Evolutionary conservation across 2,113 vertebrate species (phyloP), one percentile per base, ranked within the genome.

Genomic region (Corythornis vintsioides): DNA sequence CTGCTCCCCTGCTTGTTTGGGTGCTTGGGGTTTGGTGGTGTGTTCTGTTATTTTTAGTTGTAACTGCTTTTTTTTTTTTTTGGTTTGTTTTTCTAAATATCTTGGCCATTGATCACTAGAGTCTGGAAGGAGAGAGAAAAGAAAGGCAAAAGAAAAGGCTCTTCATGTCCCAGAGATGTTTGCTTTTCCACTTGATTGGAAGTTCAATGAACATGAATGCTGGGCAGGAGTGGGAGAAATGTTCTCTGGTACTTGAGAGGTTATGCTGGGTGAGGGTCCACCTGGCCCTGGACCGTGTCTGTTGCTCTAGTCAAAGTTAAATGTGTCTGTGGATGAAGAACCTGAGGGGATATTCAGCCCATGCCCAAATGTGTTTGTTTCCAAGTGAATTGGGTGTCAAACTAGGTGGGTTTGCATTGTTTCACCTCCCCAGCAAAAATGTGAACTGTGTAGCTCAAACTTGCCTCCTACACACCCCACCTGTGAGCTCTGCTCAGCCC

Each of bases 111-210:
- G 88, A 31, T 92, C 56, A 3, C 64, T 40, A 6, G 75, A 65
- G 71, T 59, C 61, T 38, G 67, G 66, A 25, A 48, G 35, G 82
- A 24, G 48, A 50, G 48, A 13, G 48, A 11, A 52, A 72, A 76
- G 77, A 33, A 74, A 94, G 70, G 88, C 72, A 2, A 45, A 53
- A 79, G 85, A 86, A 92, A 92, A 82, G 87, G 93, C 82, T 92
- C 79, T 92, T 56, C 74, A 6, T 47, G 80, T 84, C 57, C 25
- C n/a, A 1, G 88, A 74, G 93, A 48, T 96, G 93, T 96, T 96
- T 93, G 90, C 91, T 94, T 94, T 95, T 96, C 89, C 92, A 60
- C 96, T 96, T 16, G 69, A 40, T 11, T 89, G 83, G 91, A 78
- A 65, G 40, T 3, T 42, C 61, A 85, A 83, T 21, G 83, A 45